Percentiles rank a stretch among this genome's conserved stretches.
These are phyloP conservation scores for Silvanus unidentatus DNA, from an alignment of 2,888 invertebrate species.

Conservation along the genomic window DNA sequence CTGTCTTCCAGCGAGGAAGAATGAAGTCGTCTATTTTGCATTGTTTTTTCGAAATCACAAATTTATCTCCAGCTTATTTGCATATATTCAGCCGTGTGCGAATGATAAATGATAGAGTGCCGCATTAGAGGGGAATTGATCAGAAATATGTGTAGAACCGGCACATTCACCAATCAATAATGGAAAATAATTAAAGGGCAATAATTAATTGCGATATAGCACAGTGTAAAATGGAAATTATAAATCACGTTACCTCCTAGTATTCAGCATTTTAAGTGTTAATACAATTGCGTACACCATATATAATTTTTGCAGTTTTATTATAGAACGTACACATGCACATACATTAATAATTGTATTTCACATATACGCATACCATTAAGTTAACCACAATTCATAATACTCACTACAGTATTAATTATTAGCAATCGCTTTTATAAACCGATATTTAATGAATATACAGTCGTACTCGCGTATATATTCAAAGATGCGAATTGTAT, in stretches of 20 bases:
- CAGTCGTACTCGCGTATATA: background rate
- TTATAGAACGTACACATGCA: slow-evolving; percentile 1
- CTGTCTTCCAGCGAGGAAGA: too few species aligned
- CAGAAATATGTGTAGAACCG: too few species aligned
- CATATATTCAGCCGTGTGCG: too few species aligned
- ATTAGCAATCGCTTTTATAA: slow-evolving; percentile 1
- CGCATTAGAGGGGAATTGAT: too few species aligned
- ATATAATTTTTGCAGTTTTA: slow-evolving; percentile 1
- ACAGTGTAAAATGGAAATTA: too few species aligned
- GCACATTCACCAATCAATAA: background rate
- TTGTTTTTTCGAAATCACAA: background rate
- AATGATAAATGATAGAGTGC: too few species aligned
- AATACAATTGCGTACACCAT: background rate
- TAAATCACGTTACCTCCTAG: too few species aligned
- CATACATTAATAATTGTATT: background rate
- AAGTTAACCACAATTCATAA: background rate
- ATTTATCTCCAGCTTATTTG: too few species aligned
- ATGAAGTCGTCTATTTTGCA: background rate
- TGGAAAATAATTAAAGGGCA: background rate
- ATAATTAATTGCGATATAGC: background rate
- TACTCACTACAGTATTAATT: slow-evolving; percentile 1
- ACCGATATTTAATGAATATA: slow-evolving; percentile 2
- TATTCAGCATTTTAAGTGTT: too few species aligned
- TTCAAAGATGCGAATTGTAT: background rate
- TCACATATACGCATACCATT: slow-evolving; percentile 2